phyloP scores from a whole-genome alignment of 2,113 vertebrate genomes.

The Turnix velox region DNA sequence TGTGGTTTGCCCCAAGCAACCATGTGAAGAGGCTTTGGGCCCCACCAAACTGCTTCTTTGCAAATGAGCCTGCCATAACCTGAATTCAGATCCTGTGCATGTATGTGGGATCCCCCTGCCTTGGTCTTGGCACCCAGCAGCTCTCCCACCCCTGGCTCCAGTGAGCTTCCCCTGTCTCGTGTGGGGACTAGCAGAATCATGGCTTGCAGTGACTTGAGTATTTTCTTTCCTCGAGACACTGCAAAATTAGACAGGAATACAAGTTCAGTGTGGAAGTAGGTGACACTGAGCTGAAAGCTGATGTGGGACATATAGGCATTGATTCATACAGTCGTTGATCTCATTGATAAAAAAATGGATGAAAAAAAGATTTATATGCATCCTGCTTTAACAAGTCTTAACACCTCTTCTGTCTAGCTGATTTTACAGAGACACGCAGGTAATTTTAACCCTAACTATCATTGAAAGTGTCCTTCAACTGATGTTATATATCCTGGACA shows the following conservation, averaged over 20 bases:
- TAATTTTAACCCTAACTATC: background rate
- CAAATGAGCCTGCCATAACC: background rate
- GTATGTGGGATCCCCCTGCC: too few relatives aligned
- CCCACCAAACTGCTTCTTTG: background rate
- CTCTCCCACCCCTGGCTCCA: background rate
- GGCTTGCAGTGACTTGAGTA: background rate
- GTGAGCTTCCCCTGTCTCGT: background rate
- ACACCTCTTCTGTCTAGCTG: background rate
- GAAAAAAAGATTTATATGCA: background rate
- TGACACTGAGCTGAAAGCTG: background rate
- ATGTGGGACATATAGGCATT: background rate
- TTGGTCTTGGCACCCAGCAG: rapidly evolving
- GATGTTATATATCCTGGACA: background rate
- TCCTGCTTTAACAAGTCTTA: background rate
- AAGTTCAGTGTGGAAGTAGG: background rate
- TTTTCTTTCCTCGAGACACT: background rate
- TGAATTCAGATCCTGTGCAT: background rate
- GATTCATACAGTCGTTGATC: background rate
- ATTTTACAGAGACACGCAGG: background rate
- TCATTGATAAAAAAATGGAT: rapidly evolving
- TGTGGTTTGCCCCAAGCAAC: background rate
- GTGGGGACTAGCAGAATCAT: rapidly evolving
- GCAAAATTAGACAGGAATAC: background rate
- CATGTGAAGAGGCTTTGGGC: background rate
- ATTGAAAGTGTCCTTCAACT: background rate